Evolutionary conservation across 2,113 vertebrate genomes (phyloP).

Genomic region (Pungitius pungitius): DNA sequence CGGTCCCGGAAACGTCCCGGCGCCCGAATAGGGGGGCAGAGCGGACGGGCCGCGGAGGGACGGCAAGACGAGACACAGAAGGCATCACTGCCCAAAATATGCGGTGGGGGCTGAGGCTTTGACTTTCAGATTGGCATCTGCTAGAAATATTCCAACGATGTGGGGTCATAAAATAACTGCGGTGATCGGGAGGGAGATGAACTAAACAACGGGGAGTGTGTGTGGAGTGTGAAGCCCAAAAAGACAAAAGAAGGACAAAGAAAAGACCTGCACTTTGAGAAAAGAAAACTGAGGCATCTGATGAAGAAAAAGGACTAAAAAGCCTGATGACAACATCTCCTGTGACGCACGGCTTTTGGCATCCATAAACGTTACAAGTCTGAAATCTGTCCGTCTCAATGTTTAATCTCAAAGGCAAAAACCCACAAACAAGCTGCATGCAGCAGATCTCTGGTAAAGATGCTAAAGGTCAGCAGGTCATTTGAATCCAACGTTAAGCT

Average conservation of each 20-base stretch:
- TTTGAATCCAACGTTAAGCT: not conserved
- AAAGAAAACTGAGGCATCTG: not conserved
- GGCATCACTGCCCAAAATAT: constrained; percentile 22
- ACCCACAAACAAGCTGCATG: no score
- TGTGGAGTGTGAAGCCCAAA: not conserved
- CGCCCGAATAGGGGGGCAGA: constrained; percentile 35
- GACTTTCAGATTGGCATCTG: constrained; percentile 14
- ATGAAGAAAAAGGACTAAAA: not conserved
- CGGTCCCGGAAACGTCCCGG: constrained; percentile 61
- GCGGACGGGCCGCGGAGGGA: constrained; percentile 31
- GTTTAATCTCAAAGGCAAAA: no score
- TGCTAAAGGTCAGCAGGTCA: not conserved
- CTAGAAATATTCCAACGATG: constrained; percentile 2
- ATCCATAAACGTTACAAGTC: not conserved
- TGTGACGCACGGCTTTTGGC: not conserved
- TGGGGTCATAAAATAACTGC: not conserved
- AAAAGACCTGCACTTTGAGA: not conserved
- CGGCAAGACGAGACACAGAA: constrained; percentile 25
- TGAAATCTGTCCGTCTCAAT: no score
- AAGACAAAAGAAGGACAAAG: not conserved
- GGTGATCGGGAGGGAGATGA: not conserved
- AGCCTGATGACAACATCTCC: not conserved
- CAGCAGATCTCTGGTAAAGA: no score
- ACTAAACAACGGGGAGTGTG: not conserved
- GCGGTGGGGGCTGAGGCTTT: not conserved